Evolutionary conservation across 2,113 vertebrate genomes (phyloP), one percentile per base, ranked within the genome.

Genomic region (Actenoides hombroni): DNA sequence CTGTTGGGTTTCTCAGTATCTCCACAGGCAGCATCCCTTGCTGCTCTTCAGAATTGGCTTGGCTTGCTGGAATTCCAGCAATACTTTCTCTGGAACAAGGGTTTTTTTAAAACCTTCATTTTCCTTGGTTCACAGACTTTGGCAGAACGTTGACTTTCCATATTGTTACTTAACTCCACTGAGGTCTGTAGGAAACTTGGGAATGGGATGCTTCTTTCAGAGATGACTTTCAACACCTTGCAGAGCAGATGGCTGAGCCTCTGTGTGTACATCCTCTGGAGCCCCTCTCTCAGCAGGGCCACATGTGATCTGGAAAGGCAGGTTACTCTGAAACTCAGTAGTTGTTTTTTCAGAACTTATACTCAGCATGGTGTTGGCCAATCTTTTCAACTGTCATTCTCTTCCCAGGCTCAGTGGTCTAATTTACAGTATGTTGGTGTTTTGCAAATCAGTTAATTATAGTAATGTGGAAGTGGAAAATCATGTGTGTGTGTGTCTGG

Each of bases 371-470:
- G 23, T 63, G 63, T 69, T 93, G 88, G 85, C 88, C 42, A 23
- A 74, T 39, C 69, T 44, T 73, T 88, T 69, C 87, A 67, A 25
- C 69, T 81, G 56, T 20, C 83, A 56, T 46, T 69, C 78, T 95
- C 79, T 76, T 51, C 51, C 82, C 75, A 44, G 35, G 53, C 79
- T 74, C 93, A 82, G 59, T 1, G 10, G 40, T 86, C 48, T 63
- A 60, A 92, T 71, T 82, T 88, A 83, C 69, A 89, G 64, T 33
- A 77, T 54, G 63, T n/a, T 51, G 79, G 51, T 79, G 76, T 75
- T 92, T 91, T 87, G 35, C 39, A 94, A 96, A 74, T 31, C 78
- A 92, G 75, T 91, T 83, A 79, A 95, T 82, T 86, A 71, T 87
- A 90, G 79, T 92, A 89, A 86, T 4, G 64, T 94, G 42, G 70